Percentiles rank a stretch among this genome's conserved stretches.
Evolutionary conservation across 2,113 vertebrate genomes (phyloP).

Genomic region (Chiloscyllium plagiosum): DNA sequence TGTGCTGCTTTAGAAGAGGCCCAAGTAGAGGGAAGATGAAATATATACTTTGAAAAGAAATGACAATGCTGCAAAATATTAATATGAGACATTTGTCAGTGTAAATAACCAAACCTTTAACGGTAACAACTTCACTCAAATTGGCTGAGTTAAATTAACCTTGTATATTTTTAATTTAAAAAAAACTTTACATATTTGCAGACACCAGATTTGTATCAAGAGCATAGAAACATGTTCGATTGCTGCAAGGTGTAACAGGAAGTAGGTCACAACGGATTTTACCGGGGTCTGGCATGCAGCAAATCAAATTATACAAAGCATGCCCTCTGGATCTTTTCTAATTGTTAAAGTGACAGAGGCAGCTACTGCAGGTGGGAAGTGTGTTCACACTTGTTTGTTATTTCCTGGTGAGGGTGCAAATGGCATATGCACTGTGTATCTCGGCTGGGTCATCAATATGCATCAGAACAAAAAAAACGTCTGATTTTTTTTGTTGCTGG

Average conservation of each 20-base stretch:
- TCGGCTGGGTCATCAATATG: conserved; percentile 23
- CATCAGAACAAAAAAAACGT: neutral
- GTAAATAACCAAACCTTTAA: neutral
- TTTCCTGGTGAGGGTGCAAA: conserved; percentile 12
- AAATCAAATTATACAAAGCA: neutral
- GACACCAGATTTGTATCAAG: neutral
- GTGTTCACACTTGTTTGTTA: conserved; percentile 19
- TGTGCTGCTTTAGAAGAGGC: neutral
- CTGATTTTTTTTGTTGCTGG: conserved; percentile 1
- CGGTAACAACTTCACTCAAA: neutral
- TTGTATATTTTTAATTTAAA: neutral
- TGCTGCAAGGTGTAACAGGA: neutral
- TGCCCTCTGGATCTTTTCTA: neutral
- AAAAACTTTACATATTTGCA: neutral
- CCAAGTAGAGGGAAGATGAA: neutral
- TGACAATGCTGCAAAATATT: neutral
- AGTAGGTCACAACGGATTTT: neutral
- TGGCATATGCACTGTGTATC: neutral
- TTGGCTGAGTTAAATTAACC: neutral
- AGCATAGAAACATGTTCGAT: neutral
- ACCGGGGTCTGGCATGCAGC: neutral
- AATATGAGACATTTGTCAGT: neutral
- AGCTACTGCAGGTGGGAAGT: neutral
- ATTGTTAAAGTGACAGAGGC: conserved; percentile 25
- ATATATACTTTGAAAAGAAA: neutral